Evolutionary conservation across 2,113 vertebrate genomes (phyloP).

Genomic region (Alces alces): DNA sequence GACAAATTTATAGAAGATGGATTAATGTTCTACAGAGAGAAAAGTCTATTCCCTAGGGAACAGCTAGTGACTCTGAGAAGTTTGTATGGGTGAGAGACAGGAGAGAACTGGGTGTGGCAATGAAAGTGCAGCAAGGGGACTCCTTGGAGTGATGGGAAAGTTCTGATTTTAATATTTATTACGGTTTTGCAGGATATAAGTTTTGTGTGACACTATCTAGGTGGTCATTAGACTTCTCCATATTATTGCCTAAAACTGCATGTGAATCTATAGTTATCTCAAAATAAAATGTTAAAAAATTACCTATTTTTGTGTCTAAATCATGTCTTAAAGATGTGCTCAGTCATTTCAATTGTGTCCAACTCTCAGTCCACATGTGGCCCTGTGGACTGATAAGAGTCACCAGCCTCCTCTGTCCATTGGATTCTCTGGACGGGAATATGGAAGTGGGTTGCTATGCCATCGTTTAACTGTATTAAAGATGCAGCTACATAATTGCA

Average conservation of each 20-base stretch:
- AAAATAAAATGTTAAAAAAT: neutral
- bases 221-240: neutral
- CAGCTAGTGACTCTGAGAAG: neutral
- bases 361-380: neutral
- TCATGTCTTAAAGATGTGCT: neutral
- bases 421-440: neutral
- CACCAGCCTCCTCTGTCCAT: rapidly evolving
- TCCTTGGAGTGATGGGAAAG: neutral
- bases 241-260: neutral
- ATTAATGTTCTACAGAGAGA: neutral
- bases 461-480: neutral
- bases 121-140: neutral
- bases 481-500: neutral
- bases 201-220: neutral
- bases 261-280: neutral
- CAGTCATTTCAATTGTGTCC: neutral
- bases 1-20: neutral
- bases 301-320: neutral
- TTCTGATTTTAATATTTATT: neutral
- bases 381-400: neutral
- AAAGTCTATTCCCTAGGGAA: neutral
- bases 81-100: rapidly evolving
- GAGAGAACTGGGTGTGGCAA: neutral
- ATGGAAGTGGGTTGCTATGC: neutral
- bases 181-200: neutral